Percentiles rank a stretch among this genome's conserved stretches.
These are phyloP conservation scores for Nematopogon swammerdamellus DNA, from an alignment of 2,888 invertebrate species.

Conservation along the genomic window DNA sequence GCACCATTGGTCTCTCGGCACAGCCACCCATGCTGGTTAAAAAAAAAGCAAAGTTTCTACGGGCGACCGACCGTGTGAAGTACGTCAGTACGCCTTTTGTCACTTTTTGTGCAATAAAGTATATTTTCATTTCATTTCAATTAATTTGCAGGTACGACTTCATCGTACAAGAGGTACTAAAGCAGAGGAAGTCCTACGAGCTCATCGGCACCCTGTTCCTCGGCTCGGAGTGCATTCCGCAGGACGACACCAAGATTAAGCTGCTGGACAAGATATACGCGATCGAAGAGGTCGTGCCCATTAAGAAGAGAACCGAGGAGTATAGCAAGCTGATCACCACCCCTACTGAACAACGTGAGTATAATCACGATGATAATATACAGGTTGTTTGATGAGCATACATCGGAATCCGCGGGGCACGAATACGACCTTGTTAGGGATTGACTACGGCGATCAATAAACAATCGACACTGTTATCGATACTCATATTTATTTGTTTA, in stretches of 20 bases:
- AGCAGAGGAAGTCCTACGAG: conserved; percentile 28
- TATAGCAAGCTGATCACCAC: conserved; percentile 29
- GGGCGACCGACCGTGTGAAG: too few relatives aligned
- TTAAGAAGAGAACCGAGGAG: conserved; percentile 37
- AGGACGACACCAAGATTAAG: conserved; percentile 58
- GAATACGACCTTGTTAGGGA: too few relatives aligned
- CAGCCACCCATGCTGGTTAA: too few relatives aligned
- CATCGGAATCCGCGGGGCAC: too few relatives aligned
- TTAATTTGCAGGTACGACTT: conserved; percentile 50
- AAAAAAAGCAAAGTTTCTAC: too few relatives aligned
- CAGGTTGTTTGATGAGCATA: not conserved
- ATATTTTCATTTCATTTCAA: too few relatives aligned
- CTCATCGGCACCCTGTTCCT: conserved; percentile 59
- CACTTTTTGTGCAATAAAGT: too few relatives aligned
- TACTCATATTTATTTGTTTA: too few relatives aligned
- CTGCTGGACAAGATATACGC: conserved; percentile 63
- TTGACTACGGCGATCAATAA: too few relatives aligned
- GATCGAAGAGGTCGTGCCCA: conserved; percentile 55
- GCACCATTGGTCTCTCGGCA: too few relatives aligned
- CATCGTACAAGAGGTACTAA: conserved; percentile 44
- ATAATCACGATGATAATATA: not conserved
- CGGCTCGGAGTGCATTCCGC: conserved; percentile 48
- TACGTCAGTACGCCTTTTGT: too few relatives aligned
- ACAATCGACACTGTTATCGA: too few relatives aligned
- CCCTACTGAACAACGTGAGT: conserved; percentile 33